phyloP scores from a whole-genome alignment of 2,888 invertebrate genomes.

The Oscheius sp. region DNA sequence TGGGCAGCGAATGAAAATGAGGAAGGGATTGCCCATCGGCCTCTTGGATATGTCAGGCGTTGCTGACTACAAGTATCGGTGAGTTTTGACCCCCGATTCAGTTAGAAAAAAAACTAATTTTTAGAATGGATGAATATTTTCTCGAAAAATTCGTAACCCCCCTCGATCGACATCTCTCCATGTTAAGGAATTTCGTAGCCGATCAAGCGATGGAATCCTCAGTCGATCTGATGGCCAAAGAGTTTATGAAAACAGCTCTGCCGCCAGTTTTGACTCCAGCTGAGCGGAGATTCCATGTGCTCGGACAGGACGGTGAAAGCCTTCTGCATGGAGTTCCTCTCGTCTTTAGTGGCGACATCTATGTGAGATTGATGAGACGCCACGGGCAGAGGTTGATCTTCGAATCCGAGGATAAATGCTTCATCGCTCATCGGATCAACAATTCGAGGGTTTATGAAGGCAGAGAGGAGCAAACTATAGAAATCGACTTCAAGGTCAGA shows the following conservation, averaged over 20 bases:
- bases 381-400: conserved; percentile 65
- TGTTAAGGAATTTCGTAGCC: conserved; percentile 41
- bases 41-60: conserved; percentile 60
- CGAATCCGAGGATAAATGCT: conserved; percentile 54
- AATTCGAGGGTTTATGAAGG: conserved; percentile 62
- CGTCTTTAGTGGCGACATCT: conserved; percentile 40
- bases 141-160: conserved; percentile 48
- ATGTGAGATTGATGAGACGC: conserved; percentile 58
- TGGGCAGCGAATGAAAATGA: conserved; percentile 35
- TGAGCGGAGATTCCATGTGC: conserved; percentile 21
- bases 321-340: conserved; percentile 38
- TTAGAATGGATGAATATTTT: conserved; percentile 18
- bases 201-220: conserved; percentile 79
- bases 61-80: conserved; percentile 45
- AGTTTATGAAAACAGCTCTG: conserved; percentile 84
- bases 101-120: too few relatives aligned
- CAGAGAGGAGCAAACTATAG: conserved; percentile 51
- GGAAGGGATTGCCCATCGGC: conserved; percentile 46
- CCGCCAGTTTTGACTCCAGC: conserved; percentile 78
- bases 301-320: conserved; percentile 15
- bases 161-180: conserved; percentile 50
- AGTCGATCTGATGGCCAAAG: conserved; percentile 85
- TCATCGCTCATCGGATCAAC: conserved; percentile 62
- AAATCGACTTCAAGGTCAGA: conserved; percentile 48
- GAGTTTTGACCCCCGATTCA: too few relatives aligned